Base-by-base conservation (phyloP, 2,797 vertebrate genomes). In the Fundulus diaphanus region DNA sequence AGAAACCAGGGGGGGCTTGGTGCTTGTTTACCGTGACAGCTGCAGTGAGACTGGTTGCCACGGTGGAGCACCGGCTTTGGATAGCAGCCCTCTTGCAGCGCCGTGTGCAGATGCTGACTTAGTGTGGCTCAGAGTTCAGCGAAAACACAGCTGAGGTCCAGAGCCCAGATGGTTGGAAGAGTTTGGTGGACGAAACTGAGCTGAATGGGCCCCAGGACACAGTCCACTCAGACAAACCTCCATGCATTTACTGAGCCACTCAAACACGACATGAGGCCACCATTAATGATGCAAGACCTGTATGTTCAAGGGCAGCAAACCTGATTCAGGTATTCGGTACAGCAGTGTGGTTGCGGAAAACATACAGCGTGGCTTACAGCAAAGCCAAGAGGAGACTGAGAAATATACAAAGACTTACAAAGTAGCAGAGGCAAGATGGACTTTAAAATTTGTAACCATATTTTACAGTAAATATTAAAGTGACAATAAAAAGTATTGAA, bases 1-100 rank as follows among this genome's bases (percentile, higher is more conserved):
- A 73, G 65, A 76, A 82, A 79, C 82, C 82, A 59, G 78, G 20
- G 59, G 76, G 74, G 73, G 79, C 49, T 85, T 63, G 73, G 79
- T 81, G 87, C 82, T 86, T 90, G 90, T 92, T 92, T 89, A 90
- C 85, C 65, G 44, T 82, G 89, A 90, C 90, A 91, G 88, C 92
- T 92, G 91, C 87, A 78, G 82, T 68, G 69, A 71, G 84, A 87
- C 90, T 84, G 85, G 91, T 92, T 85, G 85, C 87, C 86, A 82
- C 69, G 40, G 82, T 70, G 81, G 79, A 84, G 72, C 65, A 84
- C 82, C 42, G 29, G 85, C 73, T 82, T 66, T 86, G 83, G 76
- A 88, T 68, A 40, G 86, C 82, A 77, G 81, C 77, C 79, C 75
- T 90, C 82, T 82, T 74, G 63, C 84, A 84, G 79, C 2, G 33